A percentile compares a stretch with the other conserved stretches of the same genome.
Evolutionary conservation across 2,888 invertebrate genomes (phyloP).

Genomic region (Parelbella ahira): DNA sequence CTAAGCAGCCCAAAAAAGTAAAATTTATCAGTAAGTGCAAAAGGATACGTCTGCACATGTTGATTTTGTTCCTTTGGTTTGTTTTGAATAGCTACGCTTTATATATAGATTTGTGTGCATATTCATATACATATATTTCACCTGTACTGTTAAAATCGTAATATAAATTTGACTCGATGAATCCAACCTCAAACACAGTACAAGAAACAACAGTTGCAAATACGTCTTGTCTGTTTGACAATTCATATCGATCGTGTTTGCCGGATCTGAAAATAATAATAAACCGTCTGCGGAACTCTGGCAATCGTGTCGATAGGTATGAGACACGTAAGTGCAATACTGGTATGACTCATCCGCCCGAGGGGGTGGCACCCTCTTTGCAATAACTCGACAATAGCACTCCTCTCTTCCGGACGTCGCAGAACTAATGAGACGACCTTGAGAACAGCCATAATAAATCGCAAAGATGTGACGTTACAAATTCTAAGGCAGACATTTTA

Average conservation of each 20-base stretch:
- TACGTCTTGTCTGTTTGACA: conserved; percentile 16
- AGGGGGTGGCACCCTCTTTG: conserved; percentile 27
- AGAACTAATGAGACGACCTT: conserved; percentile 32
- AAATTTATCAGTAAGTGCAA: conserved; percentile 96
- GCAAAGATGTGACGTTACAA: not conserved
- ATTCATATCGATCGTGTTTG: conserved; percentile 14
- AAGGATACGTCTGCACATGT: too few relatives aligned
- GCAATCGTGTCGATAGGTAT: conserved; percentile 13
- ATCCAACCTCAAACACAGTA: too few relatives aligned
- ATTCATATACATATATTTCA: too few relatives aligned
- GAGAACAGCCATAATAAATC: conserved; percentile 25
- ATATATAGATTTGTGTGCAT: too few relatives aligned
- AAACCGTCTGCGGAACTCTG: conserved; percentile 21
- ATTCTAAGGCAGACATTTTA: not conserved
- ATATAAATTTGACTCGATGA: too few relatives aligned
- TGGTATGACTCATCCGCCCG: conserved; percentile 32
- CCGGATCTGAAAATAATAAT: conserved; percentile 11
- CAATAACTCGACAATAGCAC: conserved; percentile 27
- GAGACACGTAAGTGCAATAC: conserved; percentile 25
- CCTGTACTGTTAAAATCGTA: too few relatives aligned
- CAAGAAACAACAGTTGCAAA: too few relatives aligned
- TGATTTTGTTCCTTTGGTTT: too few relatives aligned
- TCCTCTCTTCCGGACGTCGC: conserved; percentile 8
- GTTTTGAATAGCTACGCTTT: too few relatives aligned
- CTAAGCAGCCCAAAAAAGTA: conserved; percentile 93